Evolutionary conservation across 53 echinoderm and acorn worm genomes (phyloP).

Genomic region (Actinopyga echinites): DNA sequence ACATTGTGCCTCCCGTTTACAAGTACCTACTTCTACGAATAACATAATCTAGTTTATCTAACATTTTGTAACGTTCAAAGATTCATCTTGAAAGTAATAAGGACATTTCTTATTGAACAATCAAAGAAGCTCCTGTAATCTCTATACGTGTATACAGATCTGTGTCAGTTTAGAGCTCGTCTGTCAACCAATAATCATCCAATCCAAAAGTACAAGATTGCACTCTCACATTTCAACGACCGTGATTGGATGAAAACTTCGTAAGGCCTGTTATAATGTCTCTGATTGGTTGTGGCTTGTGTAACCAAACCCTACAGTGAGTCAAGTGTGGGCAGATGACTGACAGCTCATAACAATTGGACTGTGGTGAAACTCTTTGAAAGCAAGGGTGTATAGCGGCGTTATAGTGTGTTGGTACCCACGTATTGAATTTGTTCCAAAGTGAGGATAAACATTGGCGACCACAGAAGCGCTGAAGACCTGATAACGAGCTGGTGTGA

Average conservation of each 20-base stretch:
- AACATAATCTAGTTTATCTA: no score
- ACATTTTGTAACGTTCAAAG: no score
- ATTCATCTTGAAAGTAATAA: no score
- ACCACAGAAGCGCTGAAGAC: slow-evolving; percentile 26
- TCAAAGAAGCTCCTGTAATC: neutral
- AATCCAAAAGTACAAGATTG: slow-evolving; percentile 34
- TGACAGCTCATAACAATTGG: slow-evolving; percentile 41
- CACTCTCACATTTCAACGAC: neutral
- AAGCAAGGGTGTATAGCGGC: neutral
- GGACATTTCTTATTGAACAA: no score
- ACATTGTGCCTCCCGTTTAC: no score
- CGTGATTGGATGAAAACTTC: slow-evolving; percentile 34
- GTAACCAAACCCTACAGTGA: neutral
- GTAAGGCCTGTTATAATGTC: neutral
- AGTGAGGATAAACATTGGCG: slow-evolving; percentile 13
- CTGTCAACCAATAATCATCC: slow-evolving; percentile 30
- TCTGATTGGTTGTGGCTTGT: slow-evolving; percentile 5
- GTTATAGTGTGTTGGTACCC: slow-evolving; percentile 2
- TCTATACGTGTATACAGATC: neutral
- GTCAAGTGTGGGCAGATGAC: neutral
- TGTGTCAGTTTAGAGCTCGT: neutral
- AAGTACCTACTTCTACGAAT: no score
- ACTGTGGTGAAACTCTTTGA: neutral
- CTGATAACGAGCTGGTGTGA: slow-evolving; percentile 20
- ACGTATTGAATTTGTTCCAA: no score